Evolutionary conservation across 2,797 vertebrate genomes (phyloP).

Genomic region (Pseudochirops corinnae): DNA sequence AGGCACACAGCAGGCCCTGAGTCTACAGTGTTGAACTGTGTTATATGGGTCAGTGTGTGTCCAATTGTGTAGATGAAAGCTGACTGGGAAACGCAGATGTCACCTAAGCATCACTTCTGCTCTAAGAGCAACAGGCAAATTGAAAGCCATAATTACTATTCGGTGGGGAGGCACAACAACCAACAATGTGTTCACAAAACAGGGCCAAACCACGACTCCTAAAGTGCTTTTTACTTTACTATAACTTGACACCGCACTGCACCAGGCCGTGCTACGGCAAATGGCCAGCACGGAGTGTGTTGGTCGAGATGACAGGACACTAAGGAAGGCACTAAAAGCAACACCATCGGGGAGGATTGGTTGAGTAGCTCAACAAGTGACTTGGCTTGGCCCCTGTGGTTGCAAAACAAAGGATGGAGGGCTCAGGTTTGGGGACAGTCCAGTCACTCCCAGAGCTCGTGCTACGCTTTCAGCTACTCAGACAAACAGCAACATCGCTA

Average conservation of each 20-base stretch:
- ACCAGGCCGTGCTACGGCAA: neutral
- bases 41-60: neutral
- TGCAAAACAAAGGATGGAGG: neutral
- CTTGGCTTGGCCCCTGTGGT: neutral
- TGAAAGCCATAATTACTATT: neutral
- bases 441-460: neutral
- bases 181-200: neutral
- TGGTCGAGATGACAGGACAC: neutral
- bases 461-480: neutral
- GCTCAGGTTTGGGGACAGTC: neutral
- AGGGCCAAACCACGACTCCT: neutral
- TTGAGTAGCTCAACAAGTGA: neutral
- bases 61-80: neutral
- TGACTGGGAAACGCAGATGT: neutral
- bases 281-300: neutral
- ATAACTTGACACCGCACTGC: neutral
- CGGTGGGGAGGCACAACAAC: neutral
- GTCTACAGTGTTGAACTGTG: neutral
- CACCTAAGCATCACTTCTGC: neutral
- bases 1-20: neutral
- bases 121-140: neutral
- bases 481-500: neutral
- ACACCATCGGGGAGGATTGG: neutral
- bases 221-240: neutral
- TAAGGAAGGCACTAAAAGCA: neutral